A percentile compares a stretch with the other conserved stretches of the same genome.
Conservation (phyloP, 2,113 vertebrate species). For the Lutjanus erythropterus region DNA sequence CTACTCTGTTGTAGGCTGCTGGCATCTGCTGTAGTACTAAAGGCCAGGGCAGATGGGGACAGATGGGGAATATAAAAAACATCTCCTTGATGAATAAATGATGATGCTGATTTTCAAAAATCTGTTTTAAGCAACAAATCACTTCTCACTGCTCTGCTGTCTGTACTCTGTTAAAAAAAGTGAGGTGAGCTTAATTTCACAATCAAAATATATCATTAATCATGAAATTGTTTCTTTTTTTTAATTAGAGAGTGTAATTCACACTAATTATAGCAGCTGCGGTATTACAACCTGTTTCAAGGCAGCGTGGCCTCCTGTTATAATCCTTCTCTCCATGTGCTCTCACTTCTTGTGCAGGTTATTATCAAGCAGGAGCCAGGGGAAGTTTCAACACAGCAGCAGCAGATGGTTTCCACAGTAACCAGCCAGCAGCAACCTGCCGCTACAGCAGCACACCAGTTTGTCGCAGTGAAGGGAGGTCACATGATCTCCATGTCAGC, state of each 20-base stretch:
- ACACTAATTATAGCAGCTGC: not conserved
- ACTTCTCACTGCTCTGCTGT: not conserved
- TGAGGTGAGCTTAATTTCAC: not conserved
- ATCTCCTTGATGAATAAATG: constrained; percentile 60
- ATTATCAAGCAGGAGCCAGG: constrained; percentile 99
- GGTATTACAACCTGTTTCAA: constrained; percentile 4
- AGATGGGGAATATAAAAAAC: constrained; percentile 38
- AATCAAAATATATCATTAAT: not conserved
- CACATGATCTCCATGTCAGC: constrained; percentile 96
- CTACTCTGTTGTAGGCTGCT: constrained; percentile 18
- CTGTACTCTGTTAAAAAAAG: not conserved
- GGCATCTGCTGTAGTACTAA: constrained; percentile 18
- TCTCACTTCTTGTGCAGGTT: constrained; percentile 84
- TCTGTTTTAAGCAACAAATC: constrained; percentile 17
- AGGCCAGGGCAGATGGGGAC: constrained; percentile 24
- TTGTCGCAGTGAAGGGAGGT: constrained; percentile 95
- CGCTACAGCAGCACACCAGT: constrained; percentile 88
- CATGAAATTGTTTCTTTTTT: not conserved
- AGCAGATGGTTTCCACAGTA: constrained; percentile 85
- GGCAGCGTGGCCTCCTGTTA: not conserved
- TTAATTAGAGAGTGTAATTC: not conserved
- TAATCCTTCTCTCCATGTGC: constrained; percentile 14
- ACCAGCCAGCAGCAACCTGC: constrained; percentile 85
- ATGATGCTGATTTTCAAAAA: constrained; percentile 53
- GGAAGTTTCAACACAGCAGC: constrained; percentile 88